phyloP scores from a whole-genome alignment of 92 coral and sea anemone species.

The Heliopora coerulea region DNA sequence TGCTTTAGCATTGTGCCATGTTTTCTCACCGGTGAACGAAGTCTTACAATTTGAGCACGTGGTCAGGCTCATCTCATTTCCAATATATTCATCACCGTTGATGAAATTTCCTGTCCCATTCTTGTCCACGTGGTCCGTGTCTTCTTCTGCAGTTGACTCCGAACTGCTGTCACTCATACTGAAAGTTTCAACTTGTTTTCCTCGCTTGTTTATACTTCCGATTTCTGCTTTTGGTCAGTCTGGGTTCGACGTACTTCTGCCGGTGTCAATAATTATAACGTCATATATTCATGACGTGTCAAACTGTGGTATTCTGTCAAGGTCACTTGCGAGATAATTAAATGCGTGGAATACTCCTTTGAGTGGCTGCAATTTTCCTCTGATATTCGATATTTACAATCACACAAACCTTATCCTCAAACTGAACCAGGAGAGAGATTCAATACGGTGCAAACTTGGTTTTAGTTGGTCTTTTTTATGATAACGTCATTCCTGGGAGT shows the following conservation, averaged over 20 bases:
- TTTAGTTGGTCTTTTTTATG: too few relatives aligned
- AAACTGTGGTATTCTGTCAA: background rate
- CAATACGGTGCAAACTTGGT: too few relatives aligned
- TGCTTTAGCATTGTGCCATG: constrained; percentile 18
- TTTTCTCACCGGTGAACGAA: constrained; percentile 7
- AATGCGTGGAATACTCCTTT: too few relatives aligned
- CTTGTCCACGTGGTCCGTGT: background rate
- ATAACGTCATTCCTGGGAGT: too few relatives aligned
- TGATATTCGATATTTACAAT: too few relatives aligned
- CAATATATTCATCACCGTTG: background rate
- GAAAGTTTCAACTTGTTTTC: background rate
- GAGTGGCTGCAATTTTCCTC: too few relatives aligned
- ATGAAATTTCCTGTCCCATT: background rate
- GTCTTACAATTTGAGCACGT: constrained; percentile 35
- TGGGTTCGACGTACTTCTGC: background rate
- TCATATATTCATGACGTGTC: constrained; percentile 11
- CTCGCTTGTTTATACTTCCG: too few relatives aligned
- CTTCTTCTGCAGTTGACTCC: constrained; percentile 18
- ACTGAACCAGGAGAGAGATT: too few relatives aligned
- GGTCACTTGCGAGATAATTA: too few relatives aligned
- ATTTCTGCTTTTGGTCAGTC: too few relatives aligned
- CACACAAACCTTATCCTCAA: too few relatives aligned
- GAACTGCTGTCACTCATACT: constrained; percentile 32
- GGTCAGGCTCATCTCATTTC: constrained; percentile 2
- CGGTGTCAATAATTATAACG: constrained; percentile 23